Conservation (phyloP, 2,888 invertebrate genomes). For the Lithophane socia region DNA sequence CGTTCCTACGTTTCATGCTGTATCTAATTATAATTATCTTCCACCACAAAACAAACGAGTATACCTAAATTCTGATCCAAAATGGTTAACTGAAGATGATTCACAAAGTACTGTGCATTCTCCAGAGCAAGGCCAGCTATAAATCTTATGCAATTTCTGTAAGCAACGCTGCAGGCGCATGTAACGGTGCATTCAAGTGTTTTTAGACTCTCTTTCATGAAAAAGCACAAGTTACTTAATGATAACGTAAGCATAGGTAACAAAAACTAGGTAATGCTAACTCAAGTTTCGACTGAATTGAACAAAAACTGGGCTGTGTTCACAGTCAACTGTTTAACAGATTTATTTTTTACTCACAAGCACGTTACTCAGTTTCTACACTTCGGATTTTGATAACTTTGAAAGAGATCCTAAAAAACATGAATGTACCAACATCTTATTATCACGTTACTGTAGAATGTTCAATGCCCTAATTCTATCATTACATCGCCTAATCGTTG, state of each 20-base stretch:
- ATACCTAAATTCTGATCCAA: slow-evolving; percentile 25
- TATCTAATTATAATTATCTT: slow-evolving; percentile 24
- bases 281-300: neutral
- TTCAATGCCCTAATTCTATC: slow-evolving; percentile 47
- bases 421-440: slow-evolving; percentile 29
- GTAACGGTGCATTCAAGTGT: slow-evolving; percentile 16
- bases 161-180: slow-evolving; percentile 16
- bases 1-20: slow-evolving; percentile 4
- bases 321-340: neutral
- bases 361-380: slow-evolving; percentile 3
- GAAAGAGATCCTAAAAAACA: neutral
- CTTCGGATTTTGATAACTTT: neutral
- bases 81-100: slow-evolving; percentile 56
- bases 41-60: slow-evolving; percentile 8
- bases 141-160: slow-evolving; percentile 56
- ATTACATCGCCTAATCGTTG: slow-evolving; percentile 55
- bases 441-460: slow-evolving; percentile 23
- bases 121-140: slow-evolving; percentile 46
- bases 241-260: slow-evolving; percentile 11
- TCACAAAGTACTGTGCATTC: slow-evolving; percentile 47
- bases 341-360: neutral
- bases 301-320: neutral
- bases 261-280: slow-evolving; percentile 9
- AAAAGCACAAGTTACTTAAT: neutral
- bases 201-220: slow-evolving; percentile 3